A percentile compares a stretch with the other conserved stretches of the same genome.
Evolutionary conservation across 2,888 invertebrate genomes (phyloP).

Genomic region (Zeuzera pyrina): DNA sequence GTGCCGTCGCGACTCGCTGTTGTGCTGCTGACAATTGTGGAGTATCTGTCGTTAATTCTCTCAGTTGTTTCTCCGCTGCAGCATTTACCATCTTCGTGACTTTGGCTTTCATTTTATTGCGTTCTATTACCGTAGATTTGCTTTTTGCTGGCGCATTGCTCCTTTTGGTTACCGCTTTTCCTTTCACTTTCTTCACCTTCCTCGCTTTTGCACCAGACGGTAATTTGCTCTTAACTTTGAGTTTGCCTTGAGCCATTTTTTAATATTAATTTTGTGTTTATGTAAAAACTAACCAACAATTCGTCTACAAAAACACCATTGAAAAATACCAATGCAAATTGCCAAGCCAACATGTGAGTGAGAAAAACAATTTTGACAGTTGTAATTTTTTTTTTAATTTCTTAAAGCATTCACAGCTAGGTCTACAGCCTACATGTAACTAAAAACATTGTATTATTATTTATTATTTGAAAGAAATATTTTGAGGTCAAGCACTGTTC

Average conservation of each 20-base stretch:
- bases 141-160: constrained; percentile 77
- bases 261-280: background rate
- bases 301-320: too few species aligned
- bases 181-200: constrained; percentile 68
- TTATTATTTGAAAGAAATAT: too few species aligned
- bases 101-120: constrained; percentile 76
- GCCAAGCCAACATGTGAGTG: too few species aligned
- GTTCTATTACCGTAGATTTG: constrained; percentile 73
- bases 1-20: constrained; percentile 49
- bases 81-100: constrained; percentile 81
- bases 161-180: constrained; percentile 71
- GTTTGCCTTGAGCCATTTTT: constrained; percentile 78
- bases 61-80: constrained; percentile 77
- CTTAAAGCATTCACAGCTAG: too few species aligned
- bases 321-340: too few species aligned
- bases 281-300: too few species aligned
- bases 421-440: too few species aligned
- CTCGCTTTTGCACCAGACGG: constrained; percentile 71
- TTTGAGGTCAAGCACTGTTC: too few species aligned
- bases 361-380: too few species aligned
- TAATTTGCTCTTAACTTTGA: constrained; percentile 77
- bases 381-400: too few species aligned
- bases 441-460: too few species aligned
- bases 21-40: constrained; percentile 68
- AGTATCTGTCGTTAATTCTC: constrained; percentile 69